Percentiles rank a stretch among this genome's conserved stretches.
phyloP scores from a whole-genome alignment of 2,888 invertebrate species.

The Azorinus chamasolen region DNA sequence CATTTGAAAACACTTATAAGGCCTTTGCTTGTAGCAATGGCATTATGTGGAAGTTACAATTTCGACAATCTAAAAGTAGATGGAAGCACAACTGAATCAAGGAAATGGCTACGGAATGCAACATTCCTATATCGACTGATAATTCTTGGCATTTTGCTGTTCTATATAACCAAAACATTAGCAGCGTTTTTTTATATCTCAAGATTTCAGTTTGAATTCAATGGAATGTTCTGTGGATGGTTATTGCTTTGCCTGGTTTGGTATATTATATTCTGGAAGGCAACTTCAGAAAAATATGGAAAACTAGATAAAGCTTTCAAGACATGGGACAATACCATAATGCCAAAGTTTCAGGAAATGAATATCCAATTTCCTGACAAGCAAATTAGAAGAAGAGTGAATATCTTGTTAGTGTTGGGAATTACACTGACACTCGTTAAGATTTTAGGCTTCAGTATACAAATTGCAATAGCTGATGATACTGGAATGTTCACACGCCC shows the following conservation, averaged over 20 bases:
- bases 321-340: constrained; percentile 26
- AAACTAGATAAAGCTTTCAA: constrained; percentile 1
- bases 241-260: background rate
- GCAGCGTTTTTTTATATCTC: constrained; percentile 20
- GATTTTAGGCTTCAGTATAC: background rate
- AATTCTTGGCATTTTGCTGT: background rate
- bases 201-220: background rate
- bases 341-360: constrained; percentile 14
- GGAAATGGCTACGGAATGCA: background rate
- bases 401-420: background rate
- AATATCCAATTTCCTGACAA: constrained; percentile 16
- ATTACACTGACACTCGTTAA: constrained; percentile 3
- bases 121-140: background rate
- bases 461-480: background rate
- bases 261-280: constrained; percentile 17
- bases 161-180: background rate
- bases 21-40: constrained; percentile 22
- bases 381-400: background rate
- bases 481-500: no score
- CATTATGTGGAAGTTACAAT: constrained; percentile 27
- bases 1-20: background rate
- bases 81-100: background rate
- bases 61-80: constrained; percentile 22
- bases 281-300: constrained; percentile 22
- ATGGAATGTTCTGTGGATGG: constrained; percentile 10